A percentile compares a stretch with the other conserved stretches of the same genome.
phyloP scores from a whole-genome alignment of 2,797 vertebrate species.

The Coluber constrictor region DNA sequence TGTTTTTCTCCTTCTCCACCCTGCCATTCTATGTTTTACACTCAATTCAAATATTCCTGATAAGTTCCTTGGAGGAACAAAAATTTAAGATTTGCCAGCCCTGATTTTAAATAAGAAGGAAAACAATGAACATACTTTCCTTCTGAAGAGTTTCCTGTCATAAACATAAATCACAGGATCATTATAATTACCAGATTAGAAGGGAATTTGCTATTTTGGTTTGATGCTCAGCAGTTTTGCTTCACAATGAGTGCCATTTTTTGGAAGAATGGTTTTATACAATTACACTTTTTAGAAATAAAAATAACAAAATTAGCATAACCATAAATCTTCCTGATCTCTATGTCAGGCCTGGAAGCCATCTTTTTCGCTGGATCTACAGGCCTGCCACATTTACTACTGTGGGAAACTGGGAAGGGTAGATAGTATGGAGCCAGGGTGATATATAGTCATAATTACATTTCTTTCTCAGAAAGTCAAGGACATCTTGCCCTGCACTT shows the following conservation, averaged over 20 bases:
- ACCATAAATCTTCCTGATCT: background rate
- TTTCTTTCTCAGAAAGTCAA: too few species aligned
- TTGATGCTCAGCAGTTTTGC: background rate
- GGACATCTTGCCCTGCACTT: too few species aligned
- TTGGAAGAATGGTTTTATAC: background rate
- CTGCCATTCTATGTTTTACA: background rate
- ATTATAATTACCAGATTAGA: background rate
- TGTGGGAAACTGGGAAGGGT: too few species aligned
- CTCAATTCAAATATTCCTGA: background rate
- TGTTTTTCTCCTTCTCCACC: background rate
- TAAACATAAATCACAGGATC: background rate
- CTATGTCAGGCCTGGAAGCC: background rate
- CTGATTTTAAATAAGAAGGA: background rate
- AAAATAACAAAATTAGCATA: background rate
- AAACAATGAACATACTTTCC: background rate
- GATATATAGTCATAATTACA: too few species aligned
- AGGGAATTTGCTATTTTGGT: background rate
- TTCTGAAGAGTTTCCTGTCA: background rate
- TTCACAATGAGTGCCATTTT: background rate
- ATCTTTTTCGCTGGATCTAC: too few species aligned
- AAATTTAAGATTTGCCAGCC: background rate
- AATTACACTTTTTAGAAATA: background rate
- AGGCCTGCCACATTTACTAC: too few species aligned
- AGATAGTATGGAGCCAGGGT: too few species aligned
- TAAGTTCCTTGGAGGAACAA: background rate